Conservation (phyloP, 1,140 invertebrate species). For the Papilio xuthus region DNA sequence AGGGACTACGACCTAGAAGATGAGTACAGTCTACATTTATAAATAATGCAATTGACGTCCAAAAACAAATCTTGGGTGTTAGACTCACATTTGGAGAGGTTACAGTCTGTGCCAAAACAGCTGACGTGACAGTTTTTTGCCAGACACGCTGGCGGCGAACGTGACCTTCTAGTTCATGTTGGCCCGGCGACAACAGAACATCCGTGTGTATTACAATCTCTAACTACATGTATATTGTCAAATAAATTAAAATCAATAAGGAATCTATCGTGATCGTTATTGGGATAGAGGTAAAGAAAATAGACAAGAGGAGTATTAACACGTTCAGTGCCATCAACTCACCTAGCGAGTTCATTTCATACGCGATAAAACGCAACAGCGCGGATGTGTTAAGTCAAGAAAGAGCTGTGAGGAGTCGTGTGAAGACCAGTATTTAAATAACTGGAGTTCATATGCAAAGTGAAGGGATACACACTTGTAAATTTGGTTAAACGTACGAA, state of each 20-base stretch:
- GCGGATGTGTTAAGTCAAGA: too few species aligned
- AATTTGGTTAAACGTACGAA: not conserved
- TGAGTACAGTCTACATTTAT: not conserved
- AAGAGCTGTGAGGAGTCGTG: too few species aligned
- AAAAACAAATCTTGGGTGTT: not conserved
- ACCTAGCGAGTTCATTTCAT: too few species aligned
- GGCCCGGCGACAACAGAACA: not conserved
- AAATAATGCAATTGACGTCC: not conserved
- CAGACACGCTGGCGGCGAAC: not conserved
- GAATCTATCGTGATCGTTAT: too few species aligned
- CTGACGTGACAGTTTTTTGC: constrained; percentile 6
- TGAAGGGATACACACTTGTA: not conserved
- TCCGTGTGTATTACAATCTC: not conserved
- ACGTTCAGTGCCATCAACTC: too few species aligned
- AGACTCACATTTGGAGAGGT: not conserved
- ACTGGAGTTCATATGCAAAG: too few species aligned
- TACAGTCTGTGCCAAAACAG: not conserved
- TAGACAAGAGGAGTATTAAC: too few species aligned
- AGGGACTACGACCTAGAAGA: not conserved
- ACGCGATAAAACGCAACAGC: too few species aligned
- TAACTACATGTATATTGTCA: not conserved
- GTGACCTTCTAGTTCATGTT: not conserved
- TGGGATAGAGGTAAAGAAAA: too few species aligned
- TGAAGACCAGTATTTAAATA: too few species aligned
- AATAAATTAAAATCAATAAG: too few species aligned